These are phyloP conservation scores for Meliscaeva auricollis DNA, from an alignment of 2,888 invertebrate genomes.

Conservation along the genomic window DNA sequence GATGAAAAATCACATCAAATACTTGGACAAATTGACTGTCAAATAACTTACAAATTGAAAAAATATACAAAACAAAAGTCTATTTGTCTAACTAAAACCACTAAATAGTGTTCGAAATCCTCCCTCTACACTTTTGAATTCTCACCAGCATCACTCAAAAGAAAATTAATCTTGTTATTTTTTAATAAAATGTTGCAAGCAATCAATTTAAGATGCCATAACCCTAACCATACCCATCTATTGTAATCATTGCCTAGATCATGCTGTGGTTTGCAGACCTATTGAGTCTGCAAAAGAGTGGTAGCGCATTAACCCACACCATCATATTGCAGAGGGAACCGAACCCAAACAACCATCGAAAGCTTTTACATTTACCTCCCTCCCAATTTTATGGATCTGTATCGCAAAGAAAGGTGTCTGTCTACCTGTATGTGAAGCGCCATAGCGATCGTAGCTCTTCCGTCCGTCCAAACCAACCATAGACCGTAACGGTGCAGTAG, in stretches of 20 bases:
- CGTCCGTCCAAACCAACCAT: conserved; percentile 12
- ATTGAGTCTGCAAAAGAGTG: conserved; percentile 57
- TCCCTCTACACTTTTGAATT: conserved; percentile 22
- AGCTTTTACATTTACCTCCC: conserved; percentile 47
- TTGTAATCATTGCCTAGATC: conserved; percentile 32
- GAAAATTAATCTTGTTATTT: conserved; percentile 27
- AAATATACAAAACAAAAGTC: not conserved
- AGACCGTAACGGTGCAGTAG: conserved; percentile 47
- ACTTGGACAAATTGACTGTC: no score
- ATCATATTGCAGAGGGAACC: conserved; percentile 33
- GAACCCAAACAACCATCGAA: conserved; percentile 37
- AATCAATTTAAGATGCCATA: conserved; percentile 25
- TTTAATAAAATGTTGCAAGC: conserved; percentile 41
- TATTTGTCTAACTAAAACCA: not conserved
- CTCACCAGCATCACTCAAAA: conserved; percentile 13
- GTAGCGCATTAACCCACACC: conserved; percentile 24
- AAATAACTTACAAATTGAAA: no score
- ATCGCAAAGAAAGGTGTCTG: conserved; percentile 45
- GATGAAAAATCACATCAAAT: no score
- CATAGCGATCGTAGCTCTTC: conserved; percentile 33
- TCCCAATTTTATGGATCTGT: not conserved
- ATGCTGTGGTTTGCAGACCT: conserved; percentile 55
- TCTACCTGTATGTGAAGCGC: not conserved
- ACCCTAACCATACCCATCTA: conserved; percentile 8
- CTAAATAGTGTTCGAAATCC: not conserved